Evolutionary conservation across 2,113 vertebrate genomes (phyloP), one percentile per base, ranked within the genome.

Genomic region (Dinomys branickii): DNA sequence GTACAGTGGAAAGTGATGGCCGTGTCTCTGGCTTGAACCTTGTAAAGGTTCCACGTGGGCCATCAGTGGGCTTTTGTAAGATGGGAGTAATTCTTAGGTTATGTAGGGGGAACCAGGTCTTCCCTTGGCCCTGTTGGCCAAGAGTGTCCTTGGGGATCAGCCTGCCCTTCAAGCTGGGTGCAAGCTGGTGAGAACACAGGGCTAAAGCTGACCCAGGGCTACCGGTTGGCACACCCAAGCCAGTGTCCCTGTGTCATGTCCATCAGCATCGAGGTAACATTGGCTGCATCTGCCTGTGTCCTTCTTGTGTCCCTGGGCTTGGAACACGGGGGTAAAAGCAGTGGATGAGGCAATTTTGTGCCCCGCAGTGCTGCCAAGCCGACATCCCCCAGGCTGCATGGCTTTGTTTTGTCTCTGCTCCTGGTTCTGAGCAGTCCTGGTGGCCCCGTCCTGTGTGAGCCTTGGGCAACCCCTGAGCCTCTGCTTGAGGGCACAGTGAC

Each of bases 261-360:
- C 11, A 4, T 67, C 11, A 26, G 44, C 24, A 69, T 14, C 17
- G 44, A 22, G 38, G 44, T 50, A 61, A 85, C 20, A 24, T 75
- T 38, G 24, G 71, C 52, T 50, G 7, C 38, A 1, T 11, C 47
- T 24, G n/a, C 33, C 56, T 16, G 13, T 10, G 61, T 30, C 26
- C 61, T 63, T 63, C 41, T 81, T 41, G 0, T 30, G 8, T 93
- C 38, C 8, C 3, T 12, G 61, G 63, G 26, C 54, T 56, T 59
- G 16, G 87, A 65, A 78, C 35, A 6, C 20, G 38, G 12, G 35
- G 41, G 41, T 19, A 7, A 3, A 20, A 9, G 47, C 41, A 35
- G 28, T 33, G 5, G 1, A 9, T 16, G 0, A 5, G 50, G 24
- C 67, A 47, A 65, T 33, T 82, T 47, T 5, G 0, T 2, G 14